Evolutionary conservation across 2,888 invertebrate species (phyloP).

Genomic region (Apomyelois bistriatella): DNA sequence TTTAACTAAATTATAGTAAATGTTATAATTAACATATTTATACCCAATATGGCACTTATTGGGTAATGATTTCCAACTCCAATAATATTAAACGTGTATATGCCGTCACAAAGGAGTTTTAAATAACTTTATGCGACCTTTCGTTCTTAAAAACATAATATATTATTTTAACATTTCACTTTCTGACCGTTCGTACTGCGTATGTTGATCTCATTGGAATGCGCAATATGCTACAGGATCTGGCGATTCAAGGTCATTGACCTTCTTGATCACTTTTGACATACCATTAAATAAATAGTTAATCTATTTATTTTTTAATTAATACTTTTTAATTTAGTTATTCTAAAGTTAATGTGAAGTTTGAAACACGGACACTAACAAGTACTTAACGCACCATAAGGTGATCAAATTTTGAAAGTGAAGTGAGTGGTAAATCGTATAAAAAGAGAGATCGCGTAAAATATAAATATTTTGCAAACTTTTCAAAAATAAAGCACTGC

Average conservation of each 20-base stretch:
- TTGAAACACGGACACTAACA: too few relatives aligned
- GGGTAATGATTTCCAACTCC: not conserved
- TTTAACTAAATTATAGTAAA: too few relatives aligned
- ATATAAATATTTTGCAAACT: not conserved
- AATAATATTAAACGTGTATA: not conserved
- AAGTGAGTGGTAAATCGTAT: not conserved
- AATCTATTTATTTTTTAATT: too few relatives aligned
- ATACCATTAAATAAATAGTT: conserved; percentile 2
- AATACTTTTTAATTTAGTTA: too few relatives aligned
- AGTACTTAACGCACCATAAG: not conserved
- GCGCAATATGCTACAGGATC: conserved; percentile 24
- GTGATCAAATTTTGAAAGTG: not conserved
- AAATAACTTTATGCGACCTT: conserved; percentile 1
- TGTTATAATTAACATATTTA: too few relatives aligned
- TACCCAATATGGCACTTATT: too few relatives aligned
- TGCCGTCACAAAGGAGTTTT: not conserved
- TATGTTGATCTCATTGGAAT: conserved; percentile 22
- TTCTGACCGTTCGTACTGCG: not conserved
- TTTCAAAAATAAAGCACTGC: not conserved
- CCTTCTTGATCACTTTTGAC: conserved; percentile 34
- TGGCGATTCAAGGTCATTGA: conserved; percentile 30
- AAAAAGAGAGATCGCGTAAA: not conserved
- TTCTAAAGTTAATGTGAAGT: too few relatives aligned
- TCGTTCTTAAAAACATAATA: not conserved
- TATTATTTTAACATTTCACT: conserved; percentile 13